A percentile compares a stretch with the other conserved stretches of the same genome.
These are phyloP conservation scores for Geotrupes spiniger DNA, from an alignment of 2,888 invertebrate genomes.

Conservation along the genomic window DNA sequence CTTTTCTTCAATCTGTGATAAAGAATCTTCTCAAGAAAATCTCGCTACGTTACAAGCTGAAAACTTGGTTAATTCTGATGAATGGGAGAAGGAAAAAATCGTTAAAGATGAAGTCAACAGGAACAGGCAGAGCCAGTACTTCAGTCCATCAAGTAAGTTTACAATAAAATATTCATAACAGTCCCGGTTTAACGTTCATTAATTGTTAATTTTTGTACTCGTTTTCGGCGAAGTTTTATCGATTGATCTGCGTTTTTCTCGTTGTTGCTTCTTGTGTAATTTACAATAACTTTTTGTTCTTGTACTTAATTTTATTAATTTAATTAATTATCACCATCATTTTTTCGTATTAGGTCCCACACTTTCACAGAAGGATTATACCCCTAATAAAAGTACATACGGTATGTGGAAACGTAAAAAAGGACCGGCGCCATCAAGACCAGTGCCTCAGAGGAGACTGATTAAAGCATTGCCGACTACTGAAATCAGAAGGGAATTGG, in stretches of 20 bases:
- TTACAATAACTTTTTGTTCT: no score
- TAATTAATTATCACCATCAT: no score
- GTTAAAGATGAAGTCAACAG: conserved; percentile 61
- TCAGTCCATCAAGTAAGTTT: conserved; percentile 17
- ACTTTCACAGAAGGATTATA: conserved; percentile 13
- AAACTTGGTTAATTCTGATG: conserved; percentile 27
- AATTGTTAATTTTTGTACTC: no score
- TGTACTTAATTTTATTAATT: no score
- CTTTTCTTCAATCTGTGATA: background rate
- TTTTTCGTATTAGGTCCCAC: background rate
- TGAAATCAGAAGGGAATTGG: conserved; percentile 68
- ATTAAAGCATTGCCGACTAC: conserved; percentile 59
- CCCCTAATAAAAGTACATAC: conserved; percentile 59
- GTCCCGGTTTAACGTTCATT: no score
- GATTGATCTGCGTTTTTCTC: no score
- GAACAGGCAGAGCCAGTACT: conserved; percentile 50
- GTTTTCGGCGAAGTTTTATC: no score
- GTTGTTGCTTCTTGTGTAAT: no score
- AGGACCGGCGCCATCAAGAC: conserved; percentile 78
- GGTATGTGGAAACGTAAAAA: conserved; percentile 75
- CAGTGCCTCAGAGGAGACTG: conserved; percentile 66
- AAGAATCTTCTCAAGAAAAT: background rate
- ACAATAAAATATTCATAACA: no score
- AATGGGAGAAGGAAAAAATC: conserved; percentile 57
- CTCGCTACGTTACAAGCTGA: background rate